Evolutionary conservation across 2,797 vertebrate genomes (phyloP), one percentile per base, ranked within the genome.

Genomic region (Tiaroga cobitis): DNA sequence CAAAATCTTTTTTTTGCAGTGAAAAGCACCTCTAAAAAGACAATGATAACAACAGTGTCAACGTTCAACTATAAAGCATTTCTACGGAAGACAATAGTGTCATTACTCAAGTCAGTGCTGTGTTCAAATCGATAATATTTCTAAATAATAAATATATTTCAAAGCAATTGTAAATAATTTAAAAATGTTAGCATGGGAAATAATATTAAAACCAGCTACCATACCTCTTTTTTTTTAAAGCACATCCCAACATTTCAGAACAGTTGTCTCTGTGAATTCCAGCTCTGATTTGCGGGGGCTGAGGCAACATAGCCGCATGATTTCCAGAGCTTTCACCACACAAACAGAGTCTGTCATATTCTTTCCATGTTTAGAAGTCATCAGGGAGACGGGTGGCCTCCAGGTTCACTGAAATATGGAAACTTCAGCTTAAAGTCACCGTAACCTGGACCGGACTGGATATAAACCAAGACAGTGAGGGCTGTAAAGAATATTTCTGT

Each of bases 401-500:
- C 34, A 24, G 61, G 43, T 74, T 78, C 11, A 56, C 24, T 39
- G 13, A 56, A 85, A 84, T 39, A 49, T 32, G 32, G 26, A 32
- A 82, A 80, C 84, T 56, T 87, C 73, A 83, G 81, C 41, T 74
- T 54, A 84, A 83, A 82, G 88, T 51, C 80, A 83, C 41, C 88
- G 87, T 86, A 80, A 88, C 21, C 37, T 61, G 68, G 89, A 90
- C 88, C 78, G 73, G 67, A 77, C 61, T 43, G 83, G 89, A 90
- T 87, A 87, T 89, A 91, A 91, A 93, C 90, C 90, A 32, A 65
- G 63, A 32, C 29, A 18, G 26, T 32, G 7, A 32, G 7, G 63
- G 29, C 63, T 65, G 15, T 29, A 63, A 15, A 16, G 13, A 29
- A 32, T 63, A 16, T 32, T 91, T 87, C 80, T 75, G 88, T 92